Percentiles rank a stretch among this genome's conserved stretches.
Conservation (phyloP, 1,140 invertebrate genomes). For the Belonocnema kinseyi region DNA sequence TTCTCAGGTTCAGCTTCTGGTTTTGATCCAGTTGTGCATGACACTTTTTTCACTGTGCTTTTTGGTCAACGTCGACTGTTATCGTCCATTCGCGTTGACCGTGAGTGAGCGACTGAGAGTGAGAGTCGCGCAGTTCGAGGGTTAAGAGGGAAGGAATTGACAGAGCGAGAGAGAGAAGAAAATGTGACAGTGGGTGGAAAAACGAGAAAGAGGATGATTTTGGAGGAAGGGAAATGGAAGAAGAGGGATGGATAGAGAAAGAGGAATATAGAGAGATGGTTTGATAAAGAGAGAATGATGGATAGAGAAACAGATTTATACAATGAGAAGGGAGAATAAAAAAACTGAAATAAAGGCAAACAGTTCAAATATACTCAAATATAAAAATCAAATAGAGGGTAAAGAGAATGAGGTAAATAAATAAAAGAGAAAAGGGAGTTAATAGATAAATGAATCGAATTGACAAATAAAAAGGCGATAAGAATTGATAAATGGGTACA, state of each 20-base stretch:
- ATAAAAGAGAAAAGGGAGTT: too few relatives aligned
- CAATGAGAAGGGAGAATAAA: not conserved
- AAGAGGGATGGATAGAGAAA: not conserved
- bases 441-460: too few relatives aligned
- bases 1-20: not conserved
- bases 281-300: not conserved
- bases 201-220: not conserved
- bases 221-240: not conserved
- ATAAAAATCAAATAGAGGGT: too few relatives aligned
- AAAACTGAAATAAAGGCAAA: not conserved
- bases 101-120: conserved; percentile 6
- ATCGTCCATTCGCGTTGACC: conserved; percentile 2
- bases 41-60: not conserved
- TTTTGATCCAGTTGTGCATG: not conserved
- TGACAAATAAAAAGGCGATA: too few relatives aligned
- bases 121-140: conserved; percentile 20
- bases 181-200: not conserved
- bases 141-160: not conserved
- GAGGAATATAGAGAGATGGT: not conserved
- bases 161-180: not conserved
- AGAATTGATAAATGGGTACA: too few relatives aligned
- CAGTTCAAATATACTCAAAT: too few relatives aligned
- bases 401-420: too few relatives aligned
- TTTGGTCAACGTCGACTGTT: not conserved
- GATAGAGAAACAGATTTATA: not conserved